Evolutionary conservation across 2,113 vertebrate genomes (phyloP).

Genomic region (Myotis brandtii): DNA sequence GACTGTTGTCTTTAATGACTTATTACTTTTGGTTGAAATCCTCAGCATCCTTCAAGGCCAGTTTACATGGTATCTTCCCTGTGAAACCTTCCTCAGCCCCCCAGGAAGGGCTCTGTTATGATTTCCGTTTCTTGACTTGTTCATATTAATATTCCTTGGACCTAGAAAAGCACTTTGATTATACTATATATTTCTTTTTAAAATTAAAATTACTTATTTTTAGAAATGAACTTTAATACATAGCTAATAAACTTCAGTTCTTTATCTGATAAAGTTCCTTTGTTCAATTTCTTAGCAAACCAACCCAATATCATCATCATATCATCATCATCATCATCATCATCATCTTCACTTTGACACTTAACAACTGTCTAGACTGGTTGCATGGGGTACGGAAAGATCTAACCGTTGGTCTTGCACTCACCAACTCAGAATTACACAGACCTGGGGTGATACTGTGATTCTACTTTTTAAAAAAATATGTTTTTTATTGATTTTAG

Average conservation of each 20-base stretch:
- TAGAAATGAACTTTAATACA: background rate
- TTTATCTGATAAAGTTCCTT: constrained; percentile 32
- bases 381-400: background rate
- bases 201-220: background rate
- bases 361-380: background rate
- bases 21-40: background rate
- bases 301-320: background rate
- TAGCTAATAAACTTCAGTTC: background rate
- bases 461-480: background rate
- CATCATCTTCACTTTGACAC: background rate
- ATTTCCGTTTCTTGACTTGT: background rate
- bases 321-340: too few species aligned
- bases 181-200: background rate
- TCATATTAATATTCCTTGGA: background rate
- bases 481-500: too few species aligned
- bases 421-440: background rate
- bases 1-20: background rate
- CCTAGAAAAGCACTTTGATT: background rate
- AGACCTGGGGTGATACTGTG: background rate
- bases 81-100: background rate
- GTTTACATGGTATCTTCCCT: background rate
- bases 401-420: background rate
- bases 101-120: background rate
- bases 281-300: background rate
- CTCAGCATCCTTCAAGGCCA: background rate